Percentiles rank a stretch among this genome's conserved stretches.
phyloP scores from a whole-genome alignment of 2,113 vertebrate genomes.

The Lathamus discolor region DNA sequence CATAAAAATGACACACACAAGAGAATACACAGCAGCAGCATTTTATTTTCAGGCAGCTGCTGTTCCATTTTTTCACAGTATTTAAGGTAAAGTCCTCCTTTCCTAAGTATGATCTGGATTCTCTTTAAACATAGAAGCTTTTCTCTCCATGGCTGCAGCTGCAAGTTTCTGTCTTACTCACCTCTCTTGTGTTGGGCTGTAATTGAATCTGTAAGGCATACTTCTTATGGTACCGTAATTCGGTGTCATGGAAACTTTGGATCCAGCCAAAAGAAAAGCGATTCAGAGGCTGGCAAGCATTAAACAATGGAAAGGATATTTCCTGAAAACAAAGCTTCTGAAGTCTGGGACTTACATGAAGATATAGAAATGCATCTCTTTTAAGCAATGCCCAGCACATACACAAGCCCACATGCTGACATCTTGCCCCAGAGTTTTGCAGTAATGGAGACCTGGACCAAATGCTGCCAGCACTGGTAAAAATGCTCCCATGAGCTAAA shows the following conservation, averaged over 20 bases:
- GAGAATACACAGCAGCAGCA: not conserved
- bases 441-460: not conserved
- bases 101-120: not conserved
- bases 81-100: conserved; percentile 1
- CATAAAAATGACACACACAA: conserved; percentile 6
- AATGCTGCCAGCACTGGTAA: not conserved
- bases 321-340: not conserved
- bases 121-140: not conserved
- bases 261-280: not conserved
- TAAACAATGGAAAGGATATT: not conserved
- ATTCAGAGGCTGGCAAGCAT: not conserved
- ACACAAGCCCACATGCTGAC: not conserved
- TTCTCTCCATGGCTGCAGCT: not conserved
- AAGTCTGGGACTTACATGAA: not conserved
- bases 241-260: conserved; percentile 39
- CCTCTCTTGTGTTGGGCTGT: not conserved
- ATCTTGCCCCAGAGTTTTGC: not conserved
- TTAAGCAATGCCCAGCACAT: not conserved
- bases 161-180: not conserved
- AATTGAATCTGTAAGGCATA: not conserved
- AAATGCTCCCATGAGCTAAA: not conserved
- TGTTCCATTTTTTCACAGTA: not conserved
- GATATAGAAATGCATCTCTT: not conserved
- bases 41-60: conserved; percentile 19
- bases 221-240: not conserved